Base-by-base conservation (phyloP, 2,797 vertebrate genomes). In the Sebastes ruberrimus region DNA sequence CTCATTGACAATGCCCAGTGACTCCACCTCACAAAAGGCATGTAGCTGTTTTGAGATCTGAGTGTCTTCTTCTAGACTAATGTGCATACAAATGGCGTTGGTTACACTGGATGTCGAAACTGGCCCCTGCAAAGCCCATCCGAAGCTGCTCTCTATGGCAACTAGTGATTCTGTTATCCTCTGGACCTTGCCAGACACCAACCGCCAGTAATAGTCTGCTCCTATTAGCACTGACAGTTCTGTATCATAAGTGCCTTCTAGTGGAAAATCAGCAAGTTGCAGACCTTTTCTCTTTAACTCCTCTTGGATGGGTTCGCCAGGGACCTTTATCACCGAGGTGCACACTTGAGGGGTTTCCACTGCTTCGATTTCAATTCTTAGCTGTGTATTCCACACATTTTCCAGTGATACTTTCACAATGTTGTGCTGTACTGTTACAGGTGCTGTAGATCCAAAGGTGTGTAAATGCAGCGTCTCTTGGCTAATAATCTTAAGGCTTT, bases 21-120 rank as follows among this genome's bases (percentile, higher is more conserved):
- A 85, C 71, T 84, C 77, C 18, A 72, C 6, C 2, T 82, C 80
- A 85, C 75, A 87, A 5, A 88, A 84, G 1, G 61, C 62, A 64
- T 67, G 46, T 2, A 79, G 18, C 18, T 81, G 69, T 3, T 85
- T 76, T 14, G 42, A 62, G 18, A 84, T 27, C 3, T 67, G 22
- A 2, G 74, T 56, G 8, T 86, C 74, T 11, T 85, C 70, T 10
- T 3, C 4, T 4, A 46, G 4, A 11, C 20, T 23, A 8, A 80
- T 83, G n/a, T 74, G 38, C 63, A 83, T 79, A 7, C 71, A 80
- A 18, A 71, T 78, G 5, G 72, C 5, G 0, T 85, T 66, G 0
- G 73, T 78, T 2, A 88, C 22, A 27, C 64, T 85, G 14, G 73
- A 84, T 3, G 67, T 23, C 7, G 77, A 23, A 1, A 85, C 64